phyloP scores from a whole-genome alignment of 2,113 vertebrate species.

The Petromus typicus region DNA sequence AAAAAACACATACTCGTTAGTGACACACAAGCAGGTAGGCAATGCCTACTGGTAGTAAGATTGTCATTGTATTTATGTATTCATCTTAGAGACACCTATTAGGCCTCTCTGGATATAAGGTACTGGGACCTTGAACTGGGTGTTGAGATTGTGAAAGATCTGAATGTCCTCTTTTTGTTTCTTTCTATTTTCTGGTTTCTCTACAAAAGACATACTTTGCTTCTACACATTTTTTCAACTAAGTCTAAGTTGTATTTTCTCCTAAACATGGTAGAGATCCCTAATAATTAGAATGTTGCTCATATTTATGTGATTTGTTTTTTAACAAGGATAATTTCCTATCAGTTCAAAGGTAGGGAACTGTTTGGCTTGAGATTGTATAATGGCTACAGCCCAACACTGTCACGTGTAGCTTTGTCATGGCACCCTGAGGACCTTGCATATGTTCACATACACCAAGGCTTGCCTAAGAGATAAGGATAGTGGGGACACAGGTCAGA shows the following conservation, averaged over 20 bases:
- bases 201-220: background rate
- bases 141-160: background rate
- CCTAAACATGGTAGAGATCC: background rate
- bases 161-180: slow-evolving; percentile 1
- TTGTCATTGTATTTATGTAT: background rate
- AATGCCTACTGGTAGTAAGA: background rate
- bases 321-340: background rate
- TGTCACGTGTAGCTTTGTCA: background rate
- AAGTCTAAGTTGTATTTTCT: slow-evolving; percentile 1
- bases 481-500: background rate
- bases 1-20: background rate
- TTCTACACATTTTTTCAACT: slow-evolving; percentile 14
- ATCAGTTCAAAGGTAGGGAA: background rate
- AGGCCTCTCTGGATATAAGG: background rate
- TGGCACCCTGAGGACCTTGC: background rate
- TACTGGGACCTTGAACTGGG: background rate
- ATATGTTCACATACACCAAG: background rate
- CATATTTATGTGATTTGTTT: background rate
- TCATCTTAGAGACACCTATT: background rate
- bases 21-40: background rate
- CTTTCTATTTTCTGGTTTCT: slow-evolving; percentile 29
- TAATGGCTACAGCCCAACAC: background rate
- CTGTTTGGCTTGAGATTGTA: slow-evolving; percentile 11
- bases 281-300: background rate
- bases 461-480: background rate